Conservation (phyloP, 2,113 vertebrate species). For the Lonchura striata region DNA sequence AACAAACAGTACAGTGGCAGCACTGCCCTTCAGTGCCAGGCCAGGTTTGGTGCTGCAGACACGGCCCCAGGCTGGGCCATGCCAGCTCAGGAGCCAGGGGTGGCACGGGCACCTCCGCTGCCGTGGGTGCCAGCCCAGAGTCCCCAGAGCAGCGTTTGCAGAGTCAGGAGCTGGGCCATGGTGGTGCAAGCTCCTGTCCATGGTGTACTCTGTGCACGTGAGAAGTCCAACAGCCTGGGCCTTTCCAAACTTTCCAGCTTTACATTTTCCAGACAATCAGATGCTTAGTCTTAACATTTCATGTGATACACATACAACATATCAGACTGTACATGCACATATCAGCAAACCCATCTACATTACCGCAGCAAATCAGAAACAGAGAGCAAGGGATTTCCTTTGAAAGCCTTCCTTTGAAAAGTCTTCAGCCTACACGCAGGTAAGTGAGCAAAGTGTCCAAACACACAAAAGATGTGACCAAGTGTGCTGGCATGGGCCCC, state of each 20-base stretch:
- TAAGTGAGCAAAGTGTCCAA: background rate
- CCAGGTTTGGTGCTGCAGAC: background rate
- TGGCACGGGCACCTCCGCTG: background rate
- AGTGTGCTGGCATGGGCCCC: too few relatives aligned
- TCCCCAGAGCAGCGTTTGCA: background rate
- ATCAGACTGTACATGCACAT: background rate
- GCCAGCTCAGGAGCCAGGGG: background rate
- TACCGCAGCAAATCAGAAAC: background rate
- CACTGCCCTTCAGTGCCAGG: accelerated
- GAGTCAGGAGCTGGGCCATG: background rate
- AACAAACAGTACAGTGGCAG: accelerated
- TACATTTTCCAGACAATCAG: background rate
- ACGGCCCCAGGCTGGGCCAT: background rate
- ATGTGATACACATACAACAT: background rate
- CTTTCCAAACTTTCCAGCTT: background rate
- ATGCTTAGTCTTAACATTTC: background rate
- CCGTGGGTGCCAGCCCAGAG: background rate
- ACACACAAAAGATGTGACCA: background rate
- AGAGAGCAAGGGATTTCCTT: background rate
- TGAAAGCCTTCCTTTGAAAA: background rate
- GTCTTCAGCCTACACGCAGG: background rate
- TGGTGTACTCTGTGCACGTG: background rate
- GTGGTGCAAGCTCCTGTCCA: background rate
- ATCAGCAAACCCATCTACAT: background rate
- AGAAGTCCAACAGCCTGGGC: background rate